Base-by-base conservation (phyloP, 2,113 vertebrate species). In the Cheilinus undulatus region DNA sequence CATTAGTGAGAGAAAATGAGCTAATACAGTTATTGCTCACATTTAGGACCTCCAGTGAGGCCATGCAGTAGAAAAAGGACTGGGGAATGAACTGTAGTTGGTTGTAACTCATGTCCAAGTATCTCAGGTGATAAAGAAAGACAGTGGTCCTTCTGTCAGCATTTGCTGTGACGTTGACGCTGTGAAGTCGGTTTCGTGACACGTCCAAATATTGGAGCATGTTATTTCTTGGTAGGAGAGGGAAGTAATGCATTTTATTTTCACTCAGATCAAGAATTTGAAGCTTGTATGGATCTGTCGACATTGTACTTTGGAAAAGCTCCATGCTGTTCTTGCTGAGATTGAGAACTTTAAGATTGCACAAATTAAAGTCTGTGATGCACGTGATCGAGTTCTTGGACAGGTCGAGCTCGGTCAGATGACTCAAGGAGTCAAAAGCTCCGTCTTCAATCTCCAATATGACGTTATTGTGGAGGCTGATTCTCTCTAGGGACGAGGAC, bases 301-400 rank as follows among this genome's bases (percentile, higher is more conserved):
- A 92, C 0, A 76, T 78, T 0, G 76, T 19, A 0, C 92, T 95
- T 34, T 96, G 94, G 79, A 99, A 99, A 27, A 86, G 86, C 79
- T 96, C 96, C 3, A 99, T 83, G 84, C 97, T 99, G 82, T 99
- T 99, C 69, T 94, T 95, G 86, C 96, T 98, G 20, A 99, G 94
- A 79, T 99, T 97, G 0, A 99, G 92, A 50, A 93, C 80, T 42
- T 77, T 88, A 49, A 99, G 82, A 40, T 94, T 94, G 22, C 36
- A 91, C 14, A 99, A 95, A 65, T 96, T 96, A 71, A 99, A 99
- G 89, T 96, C 93, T 0, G 94, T 94, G 83, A 99, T 96, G 90
- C 98, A 99, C 3, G 95, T 95, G 85, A 99, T 96, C 1, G 97
- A 99, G 76, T 99, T 99, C 80, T 92, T 94, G 70, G 97, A 98